Evolutionary conservation across 2,888 invertebrate species (phyloP).

Genomic region (Hyles lineata): DNA sequence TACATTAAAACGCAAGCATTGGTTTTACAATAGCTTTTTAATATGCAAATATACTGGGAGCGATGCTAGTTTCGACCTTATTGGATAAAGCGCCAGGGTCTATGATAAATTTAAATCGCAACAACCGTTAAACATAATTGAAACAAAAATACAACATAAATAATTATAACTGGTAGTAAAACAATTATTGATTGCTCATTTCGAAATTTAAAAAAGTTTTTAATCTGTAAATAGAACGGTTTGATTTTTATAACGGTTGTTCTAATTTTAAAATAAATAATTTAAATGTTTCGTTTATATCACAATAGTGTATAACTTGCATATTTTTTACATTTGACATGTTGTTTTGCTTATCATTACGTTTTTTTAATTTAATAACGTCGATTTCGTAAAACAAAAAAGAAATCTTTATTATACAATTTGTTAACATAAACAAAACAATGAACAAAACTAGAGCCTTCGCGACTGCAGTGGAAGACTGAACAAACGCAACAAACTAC

Average conservation of each 20-base stretch:
- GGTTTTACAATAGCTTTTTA: background rate
- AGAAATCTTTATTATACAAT: constrained; percentile 63
- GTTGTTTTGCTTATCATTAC: constrained; percentile 8
- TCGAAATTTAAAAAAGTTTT: background rate
- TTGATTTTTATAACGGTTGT: background rate
- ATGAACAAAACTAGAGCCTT: constrained; percentile 66
- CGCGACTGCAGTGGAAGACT: constrained; percentile 76
- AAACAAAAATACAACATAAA: background rate
- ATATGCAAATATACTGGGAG: background rate
- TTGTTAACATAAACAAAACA: constrained; percentile 78
- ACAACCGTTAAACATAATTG: background rate
- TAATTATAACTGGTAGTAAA: background rate
- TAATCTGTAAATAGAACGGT: too few relatives aligned
- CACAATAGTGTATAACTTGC: background rate
- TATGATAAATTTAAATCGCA: background rate
- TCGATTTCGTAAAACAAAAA: constrained; percentile 67
- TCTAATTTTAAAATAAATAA: background rate
- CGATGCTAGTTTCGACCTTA: background rate
- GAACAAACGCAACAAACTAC: constrained; percentile 70
- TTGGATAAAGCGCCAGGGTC: background rate
- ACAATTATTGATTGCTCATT: background rate
- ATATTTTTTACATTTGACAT: background rate
- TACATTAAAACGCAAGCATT: constrained; percentile 47
- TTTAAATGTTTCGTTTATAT: constrained; percentile 8
- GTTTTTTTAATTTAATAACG: constrained; percentile 41